Percentiles rank a stretch among this genome's conserved stretches.
Evolutionary conservation across 2,113 vertebrate species (phyloP).

Genomic region (Neodon shergylaensis): DNA sequence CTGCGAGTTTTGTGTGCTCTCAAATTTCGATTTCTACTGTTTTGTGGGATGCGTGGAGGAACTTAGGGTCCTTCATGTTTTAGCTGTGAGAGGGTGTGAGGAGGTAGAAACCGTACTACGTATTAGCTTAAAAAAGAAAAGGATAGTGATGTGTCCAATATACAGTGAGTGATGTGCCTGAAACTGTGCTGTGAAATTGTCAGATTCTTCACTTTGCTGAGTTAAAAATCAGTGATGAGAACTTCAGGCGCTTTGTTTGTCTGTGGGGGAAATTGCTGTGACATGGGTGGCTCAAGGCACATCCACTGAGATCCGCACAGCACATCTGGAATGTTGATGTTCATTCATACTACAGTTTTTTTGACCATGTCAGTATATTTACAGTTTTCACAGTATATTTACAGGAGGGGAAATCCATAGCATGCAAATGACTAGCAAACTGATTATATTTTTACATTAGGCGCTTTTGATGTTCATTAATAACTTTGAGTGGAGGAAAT

Average conservation of each 20-base stretch:
- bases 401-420: background rate
- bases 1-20: background rate
- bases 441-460: background rate
- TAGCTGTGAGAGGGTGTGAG: background rate
- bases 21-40: background rate
- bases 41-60: background rate
- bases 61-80: background rate
- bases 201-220: background rate
- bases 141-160: background rate
- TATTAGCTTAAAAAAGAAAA: background rate
- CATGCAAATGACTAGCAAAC: background rate
- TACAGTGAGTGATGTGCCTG: background rate
- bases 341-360: background rate
- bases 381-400: constrained; percentile 3
- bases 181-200: background rate
- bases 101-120: background rate
- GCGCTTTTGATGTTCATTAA: background rate
- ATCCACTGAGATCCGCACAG: fast-evolving
- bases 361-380: background rate
- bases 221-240: background rate
- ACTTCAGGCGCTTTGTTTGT: background rate
- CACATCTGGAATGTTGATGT: background rate
- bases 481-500: constrained; percentile 6
- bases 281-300: fast-evolving
- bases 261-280: background rate